Conservation (phyloP, 2,113 vertebrate genomes). For the Lamprologus tigripictilis region DNA sequence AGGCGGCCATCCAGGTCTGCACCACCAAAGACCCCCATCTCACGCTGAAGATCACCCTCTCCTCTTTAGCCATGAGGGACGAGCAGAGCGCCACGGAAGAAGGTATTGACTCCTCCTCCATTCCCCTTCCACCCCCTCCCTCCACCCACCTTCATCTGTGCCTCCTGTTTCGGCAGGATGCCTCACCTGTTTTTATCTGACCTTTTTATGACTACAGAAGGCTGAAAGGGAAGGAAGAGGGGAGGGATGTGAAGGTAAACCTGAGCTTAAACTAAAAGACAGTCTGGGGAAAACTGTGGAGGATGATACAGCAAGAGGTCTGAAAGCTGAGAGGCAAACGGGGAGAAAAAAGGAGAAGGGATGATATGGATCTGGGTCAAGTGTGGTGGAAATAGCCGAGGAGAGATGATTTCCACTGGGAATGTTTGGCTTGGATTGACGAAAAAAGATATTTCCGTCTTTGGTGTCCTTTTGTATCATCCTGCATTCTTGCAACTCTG, state of each 20-base stretch:
- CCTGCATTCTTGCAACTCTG: background rate
- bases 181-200: background rate
- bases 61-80: conserved; percentile 84
- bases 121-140: background rate
- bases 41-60: conserved; percentile 86
- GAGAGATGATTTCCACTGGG: background rate
- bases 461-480: background rate
- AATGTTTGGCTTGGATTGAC: background rate
- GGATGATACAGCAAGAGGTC: background rate
- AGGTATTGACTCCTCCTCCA: conserved; percentile 68
- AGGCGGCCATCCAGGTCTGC: conserved; percentile 83
- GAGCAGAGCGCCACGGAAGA: conserved; percentile 77
- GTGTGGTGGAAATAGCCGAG: background rate
- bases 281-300: background rate
- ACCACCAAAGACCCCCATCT: conserved; percentile 81
- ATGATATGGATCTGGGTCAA: conserved; percentile 29
- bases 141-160: background rate
- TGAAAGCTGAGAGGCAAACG: conserved; percentile 9
- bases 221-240: background rate
- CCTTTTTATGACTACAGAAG: background rate
- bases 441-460: background rate
- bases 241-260: background rate
- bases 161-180: background rate
- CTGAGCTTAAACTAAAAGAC: background rate
- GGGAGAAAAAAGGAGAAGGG: background rate